Percentiles rank a stretch among this genome's conserved stretches.
Conservation (phyloP, 1,140 invertebrate species). For the Bilobella aurantiaca region DNA sequence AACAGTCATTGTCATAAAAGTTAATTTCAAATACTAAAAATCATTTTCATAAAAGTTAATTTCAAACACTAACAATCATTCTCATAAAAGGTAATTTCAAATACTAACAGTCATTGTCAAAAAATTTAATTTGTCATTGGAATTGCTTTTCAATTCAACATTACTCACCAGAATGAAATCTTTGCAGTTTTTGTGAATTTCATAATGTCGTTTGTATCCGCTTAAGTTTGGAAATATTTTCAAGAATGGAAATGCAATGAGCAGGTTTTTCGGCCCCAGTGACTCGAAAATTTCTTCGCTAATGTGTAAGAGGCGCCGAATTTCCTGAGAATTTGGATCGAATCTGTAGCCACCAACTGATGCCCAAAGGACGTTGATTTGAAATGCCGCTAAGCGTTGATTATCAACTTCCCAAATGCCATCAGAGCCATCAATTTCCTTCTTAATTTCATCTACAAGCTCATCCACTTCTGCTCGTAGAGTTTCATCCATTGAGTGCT, state of each 20-base stretch:
- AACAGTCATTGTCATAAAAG: no score
- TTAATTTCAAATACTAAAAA: no score
- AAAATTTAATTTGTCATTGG: no score
- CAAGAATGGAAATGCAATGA: constrained; percentile 16
- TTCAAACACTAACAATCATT: no score
- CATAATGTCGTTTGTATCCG: neutral
- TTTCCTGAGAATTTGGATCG: constrained; percentile 36
- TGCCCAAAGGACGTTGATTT: constrained; percentile 56
- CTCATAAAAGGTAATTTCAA: no score
- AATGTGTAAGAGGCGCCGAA: constrained; percentile 11
- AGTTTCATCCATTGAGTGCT: constrained; percentile 27
- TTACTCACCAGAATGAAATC: constrained; percentile 67
- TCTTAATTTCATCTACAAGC: neutral
- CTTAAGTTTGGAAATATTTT: neutral
- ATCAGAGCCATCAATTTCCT: neutral
- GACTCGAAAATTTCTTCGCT: constrained; percentile 3
- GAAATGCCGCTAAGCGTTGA: neutral
- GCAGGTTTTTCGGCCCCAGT: constrained; percentile 5
- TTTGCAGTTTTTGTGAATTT: constrained; percentile 30
- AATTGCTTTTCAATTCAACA: no score
- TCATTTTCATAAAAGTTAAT: no score
- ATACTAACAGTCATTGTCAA: no score
- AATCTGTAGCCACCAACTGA: constrained; percentile 67
- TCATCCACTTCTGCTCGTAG: constrained; percentile 12
- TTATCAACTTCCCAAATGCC: constrained; percentile 4